Evolutionary conservation across 2,113 vertebrate species (phyloP).

Genomic region (Acanthisitta chloris): DNA sequence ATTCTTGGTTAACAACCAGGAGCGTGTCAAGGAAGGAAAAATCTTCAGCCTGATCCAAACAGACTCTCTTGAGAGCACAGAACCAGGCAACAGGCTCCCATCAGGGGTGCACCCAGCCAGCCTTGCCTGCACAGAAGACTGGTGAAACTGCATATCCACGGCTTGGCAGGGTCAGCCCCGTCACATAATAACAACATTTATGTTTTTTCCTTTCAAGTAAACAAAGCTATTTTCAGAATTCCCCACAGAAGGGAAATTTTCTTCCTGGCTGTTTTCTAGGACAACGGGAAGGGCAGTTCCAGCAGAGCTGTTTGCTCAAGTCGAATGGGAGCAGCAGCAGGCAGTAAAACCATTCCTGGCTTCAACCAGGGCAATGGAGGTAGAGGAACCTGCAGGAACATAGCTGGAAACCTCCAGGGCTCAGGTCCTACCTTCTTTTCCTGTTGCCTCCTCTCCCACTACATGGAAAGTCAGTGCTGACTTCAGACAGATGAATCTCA

Average conservation of each 20-base stretch:
- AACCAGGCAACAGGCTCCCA: background rate
- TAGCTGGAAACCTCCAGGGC: background rate
- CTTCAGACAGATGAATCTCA: background rate
- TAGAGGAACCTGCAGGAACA: background rate
- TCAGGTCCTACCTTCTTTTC: background rate
- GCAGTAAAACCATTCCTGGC: background rate
- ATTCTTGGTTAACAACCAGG: background rate
- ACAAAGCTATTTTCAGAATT: conserved; percentile 1
- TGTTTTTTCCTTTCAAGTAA: background rate
- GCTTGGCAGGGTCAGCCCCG: background rate
- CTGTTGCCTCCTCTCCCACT: background rate
- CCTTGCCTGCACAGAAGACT: background rate
- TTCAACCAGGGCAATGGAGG: background rate
- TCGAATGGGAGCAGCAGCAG: background rate
- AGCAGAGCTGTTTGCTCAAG: background rate
- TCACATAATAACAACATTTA: background rate
- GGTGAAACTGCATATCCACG: background rate
- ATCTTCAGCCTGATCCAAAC: background rate
- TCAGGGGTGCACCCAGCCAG: background rate
- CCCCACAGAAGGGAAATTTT: background rate
- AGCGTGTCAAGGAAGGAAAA: background rate
- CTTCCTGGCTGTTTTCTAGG: background rate
- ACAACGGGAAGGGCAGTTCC: background rate
- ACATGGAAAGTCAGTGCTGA: background rate
- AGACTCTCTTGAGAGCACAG: background rate